Evolutionary conservation across 2,113 vertebrate genomes (phyloP).

Genomic region (Erythrocebus patas): DNA sequence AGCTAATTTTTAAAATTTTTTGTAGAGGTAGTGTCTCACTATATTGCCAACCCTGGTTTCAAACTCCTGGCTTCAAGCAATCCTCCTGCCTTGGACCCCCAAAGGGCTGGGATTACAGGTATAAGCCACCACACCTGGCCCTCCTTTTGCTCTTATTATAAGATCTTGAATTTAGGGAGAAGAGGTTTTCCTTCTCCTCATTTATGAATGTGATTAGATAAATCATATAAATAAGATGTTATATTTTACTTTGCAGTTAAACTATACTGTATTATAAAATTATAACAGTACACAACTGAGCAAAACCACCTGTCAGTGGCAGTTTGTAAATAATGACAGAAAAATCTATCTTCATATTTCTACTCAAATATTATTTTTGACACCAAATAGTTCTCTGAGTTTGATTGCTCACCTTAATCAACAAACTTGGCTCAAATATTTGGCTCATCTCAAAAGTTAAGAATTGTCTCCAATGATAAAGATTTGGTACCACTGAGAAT

Average conservation of each 20-base stretch:
- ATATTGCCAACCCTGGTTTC: too few relatives aligned
- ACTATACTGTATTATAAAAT: conserved; percentile 39
- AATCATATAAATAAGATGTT: conserved; percentile 47
- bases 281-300: conserved; percentile 20
- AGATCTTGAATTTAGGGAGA: conserved; percentile 15
- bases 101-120: too few relatives aligned
- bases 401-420: conserved; percentile 55
- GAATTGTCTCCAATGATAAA: neutral
- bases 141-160: neutral
- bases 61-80: too few relatives aligned
- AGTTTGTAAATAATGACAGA: conserved; percentile 64
- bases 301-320: conserved; percentile 50
- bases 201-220: conserved; percentile 40
- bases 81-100: too few relatives aligned
- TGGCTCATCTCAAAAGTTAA: conserved; percentile 29
- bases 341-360: conserved; percentile 47
- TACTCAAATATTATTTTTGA: conserved; percentile 56
- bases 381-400: conserved; percentile 48
- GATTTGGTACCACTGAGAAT: neutral
- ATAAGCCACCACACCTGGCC: too few relatives aligned
- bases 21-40: too few relatives aligned
- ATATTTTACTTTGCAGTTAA: conserved; percentile 53
- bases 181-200: neutral
- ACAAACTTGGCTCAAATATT: conserved; percentile 49
- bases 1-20: too few relatives aligned